Evolutionary conservation across 30 jellyfish, hydroid and myxozoan species (phyloP).

Genomic region (Aurelia aurita): DNA sequence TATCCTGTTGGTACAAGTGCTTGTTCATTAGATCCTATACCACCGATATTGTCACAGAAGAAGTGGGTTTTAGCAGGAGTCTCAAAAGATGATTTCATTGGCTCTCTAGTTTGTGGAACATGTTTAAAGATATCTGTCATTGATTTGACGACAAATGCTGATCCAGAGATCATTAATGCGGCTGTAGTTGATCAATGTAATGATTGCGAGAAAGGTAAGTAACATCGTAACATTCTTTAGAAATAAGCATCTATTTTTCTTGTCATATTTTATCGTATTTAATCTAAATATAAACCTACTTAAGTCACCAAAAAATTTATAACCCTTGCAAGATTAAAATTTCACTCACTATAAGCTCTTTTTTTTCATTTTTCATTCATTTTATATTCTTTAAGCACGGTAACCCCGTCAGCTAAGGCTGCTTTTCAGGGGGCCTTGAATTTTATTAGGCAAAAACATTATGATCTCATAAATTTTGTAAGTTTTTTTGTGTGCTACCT

Average conservation of each 20-base stretch:
- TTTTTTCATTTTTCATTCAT: too few species aligned
- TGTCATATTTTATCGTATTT: background rate
- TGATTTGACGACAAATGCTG: slow-evolving; percentile 30
- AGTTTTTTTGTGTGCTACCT: too few species aligned
- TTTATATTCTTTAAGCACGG: too few species aligned
- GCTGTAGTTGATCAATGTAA: slow-evolving; percentile 78
- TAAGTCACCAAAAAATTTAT: too few species aligned
- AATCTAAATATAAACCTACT: background rate
- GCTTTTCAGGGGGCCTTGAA: too few species aligned
- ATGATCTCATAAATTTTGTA: too few species aligned
- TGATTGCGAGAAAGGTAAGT: slow-evolving; percentile 83
- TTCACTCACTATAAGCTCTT: too few species aligned
- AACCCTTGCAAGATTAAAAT: too few species aligned
- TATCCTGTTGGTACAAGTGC: slow-evolving; percentile 92
- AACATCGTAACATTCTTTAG: too few species aligned
- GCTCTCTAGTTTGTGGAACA: slow-evolving; percentile 83
- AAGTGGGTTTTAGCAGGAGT: slow-evolving; percentile 86
- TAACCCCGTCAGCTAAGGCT: too few species aligned
- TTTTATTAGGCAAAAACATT: too few species aligned
- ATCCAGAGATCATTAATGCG: slow-evolving; percentile 63
- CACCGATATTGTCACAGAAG: slow-evolving; percentile 64
- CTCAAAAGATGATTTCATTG: slow-evolving; percentile 62
- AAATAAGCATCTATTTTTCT: background rate
- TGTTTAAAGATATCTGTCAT: slow-evolving; percentile 67
- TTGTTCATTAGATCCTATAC: slow-evolving; percentile 92